Percentiles rank a stretch among this genome's conserved stretches.
Conservation (phyloP, 2,113 vertebrate genomes). For the Ursus arctos region DNA sequence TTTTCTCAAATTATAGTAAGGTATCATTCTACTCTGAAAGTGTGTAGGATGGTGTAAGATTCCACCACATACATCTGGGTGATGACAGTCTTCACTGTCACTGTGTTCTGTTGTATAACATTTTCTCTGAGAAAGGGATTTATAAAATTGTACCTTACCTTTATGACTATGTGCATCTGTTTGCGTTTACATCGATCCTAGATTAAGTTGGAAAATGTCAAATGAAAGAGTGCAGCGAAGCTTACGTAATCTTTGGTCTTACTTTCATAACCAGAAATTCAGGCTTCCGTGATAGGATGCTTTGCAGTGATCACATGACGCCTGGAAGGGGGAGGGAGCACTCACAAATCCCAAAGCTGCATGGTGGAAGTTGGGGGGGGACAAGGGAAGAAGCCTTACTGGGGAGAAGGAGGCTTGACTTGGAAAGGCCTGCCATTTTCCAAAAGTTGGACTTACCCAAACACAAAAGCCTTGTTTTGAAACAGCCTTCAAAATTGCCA, state of each 20-base stretch:
- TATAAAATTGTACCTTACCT: neutral
- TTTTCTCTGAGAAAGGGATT: neutral
- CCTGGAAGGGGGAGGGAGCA: neutral
- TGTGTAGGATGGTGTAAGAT: neutral
- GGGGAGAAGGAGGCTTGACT: neutral
- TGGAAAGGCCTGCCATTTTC: neutral
- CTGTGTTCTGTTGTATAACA: neutral
- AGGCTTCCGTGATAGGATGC: neutral
- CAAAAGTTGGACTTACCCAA: neutral
- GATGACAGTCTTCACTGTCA: neutral
- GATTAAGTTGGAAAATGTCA: neutral
- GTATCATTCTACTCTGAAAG: neutral
- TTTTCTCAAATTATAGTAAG: slow-evolving; percentile 7
- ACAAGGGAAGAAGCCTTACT: neutral
- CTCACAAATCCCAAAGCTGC: neutral
- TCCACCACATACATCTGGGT: neutral
- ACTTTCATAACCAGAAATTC: neutral
- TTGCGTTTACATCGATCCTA: neutral
- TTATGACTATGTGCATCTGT: neutral
- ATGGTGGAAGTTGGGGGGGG: too few species aligned
- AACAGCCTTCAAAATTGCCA: neutral
- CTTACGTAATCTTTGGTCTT: neutral
- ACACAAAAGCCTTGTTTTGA: neutral
- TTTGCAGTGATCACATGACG: neutral
- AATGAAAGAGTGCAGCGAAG: neutral